Percentiles rank a stretch among this genome's conserved stretches.
phyloP scores from a whole-genome alignment of 2,888 invertebrate species.

The Eupithecia pulchellata region DNA sequence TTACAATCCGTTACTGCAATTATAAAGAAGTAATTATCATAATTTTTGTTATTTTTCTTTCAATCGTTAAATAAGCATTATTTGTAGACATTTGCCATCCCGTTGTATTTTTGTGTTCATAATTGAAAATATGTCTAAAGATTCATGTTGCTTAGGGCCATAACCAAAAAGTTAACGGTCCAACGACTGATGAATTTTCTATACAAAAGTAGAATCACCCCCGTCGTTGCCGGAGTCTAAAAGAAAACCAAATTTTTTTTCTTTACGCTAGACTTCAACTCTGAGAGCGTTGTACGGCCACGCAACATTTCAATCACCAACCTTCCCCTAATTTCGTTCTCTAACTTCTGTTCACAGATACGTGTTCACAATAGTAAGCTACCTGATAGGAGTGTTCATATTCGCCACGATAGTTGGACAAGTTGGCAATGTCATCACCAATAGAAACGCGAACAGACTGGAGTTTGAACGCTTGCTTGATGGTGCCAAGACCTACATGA shows the following conservation, averaged over 20 bases:
- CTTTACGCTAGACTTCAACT: not conserved
- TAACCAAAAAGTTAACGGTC: no score
- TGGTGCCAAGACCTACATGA: conserved; percentile 98
- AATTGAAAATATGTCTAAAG: not conserved
- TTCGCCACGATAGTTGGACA: conserved; percentile 99
- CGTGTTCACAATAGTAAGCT: conserved; percentile 98
- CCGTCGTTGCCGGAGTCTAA: no score
- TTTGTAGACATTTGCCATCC: not conserved
- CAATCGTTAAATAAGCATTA: not conserved
- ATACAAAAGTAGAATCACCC: no score
- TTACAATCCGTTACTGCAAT: no score
- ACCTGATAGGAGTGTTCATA: conserved; percentile 98
- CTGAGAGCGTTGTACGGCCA: not conserved
- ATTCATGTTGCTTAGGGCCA: not conserved
- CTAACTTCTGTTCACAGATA: conserved; percentile 88
- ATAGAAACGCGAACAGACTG: conserved; percentile 97
- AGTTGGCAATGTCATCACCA: conserved; percentile 98
- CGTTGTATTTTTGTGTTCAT: not conserved
- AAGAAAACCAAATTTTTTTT: not conserved
- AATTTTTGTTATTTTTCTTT: not conserved
- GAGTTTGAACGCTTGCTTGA: conserved; percentile 97
- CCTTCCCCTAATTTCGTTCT: not conserved
- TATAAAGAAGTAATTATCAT: no score
- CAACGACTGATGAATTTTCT: no score
- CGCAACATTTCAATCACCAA: not conserved